Percentiles rank a stretch among this genome's conserved stretches.
phyloP scores from a whole-genome alignment of 2,113 vertebrate genomes.

The Orycteropus afer region DNA sequence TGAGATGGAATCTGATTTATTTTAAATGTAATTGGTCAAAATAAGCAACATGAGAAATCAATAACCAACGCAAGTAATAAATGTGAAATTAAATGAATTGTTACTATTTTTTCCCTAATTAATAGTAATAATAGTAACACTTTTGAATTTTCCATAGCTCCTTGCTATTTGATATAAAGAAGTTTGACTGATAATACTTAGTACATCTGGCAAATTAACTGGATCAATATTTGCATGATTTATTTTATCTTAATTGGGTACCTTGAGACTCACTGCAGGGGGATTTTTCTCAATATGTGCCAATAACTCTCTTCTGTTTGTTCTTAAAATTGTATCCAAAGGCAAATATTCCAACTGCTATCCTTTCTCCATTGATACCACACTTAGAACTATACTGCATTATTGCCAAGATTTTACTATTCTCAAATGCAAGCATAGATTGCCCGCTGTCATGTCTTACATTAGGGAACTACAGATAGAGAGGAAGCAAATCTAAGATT shows the following conservation, averaged over 20 bases:
- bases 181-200: constrained; percentile 77
- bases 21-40: constrained; percentile 10
- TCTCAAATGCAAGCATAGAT: constrained; percentile 56
- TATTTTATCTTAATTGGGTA: constrained; percentile 83
- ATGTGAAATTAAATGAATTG: neutral
- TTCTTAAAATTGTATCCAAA: constrained; percentile 76
- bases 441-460: too few relatives aligned
- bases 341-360: constrained; percentile 67
- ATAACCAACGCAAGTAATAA: neutral
- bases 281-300: constrained; percentile 70
- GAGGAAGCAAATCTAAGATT: neutral
- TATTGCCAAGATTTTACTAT: constrained; percentile 57
- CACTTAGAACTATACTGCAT: constrained; percentile 57
- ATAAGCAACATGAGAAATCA: constrained; percentile 16
- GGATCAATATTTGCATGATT: constrained; percentile 81
- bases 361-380: constrained; percentile 58
- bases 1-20: neutral
- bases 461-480: neutral
- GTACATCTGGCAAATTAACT: constrained; percentile 74
- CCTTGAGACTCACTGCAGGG: constrained; percentile 81
- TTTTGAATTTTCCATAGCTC: constrained; percentile 51
- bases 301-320: constrained; percentile 69
- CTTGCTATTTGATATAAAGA: constrained; percentile 71
- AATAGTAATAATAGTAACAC: neutral
- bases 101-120: neutral